Conservation (phyloP, 2,888 invertebrate genomes). For the Platypus cylindrus region DNA sequence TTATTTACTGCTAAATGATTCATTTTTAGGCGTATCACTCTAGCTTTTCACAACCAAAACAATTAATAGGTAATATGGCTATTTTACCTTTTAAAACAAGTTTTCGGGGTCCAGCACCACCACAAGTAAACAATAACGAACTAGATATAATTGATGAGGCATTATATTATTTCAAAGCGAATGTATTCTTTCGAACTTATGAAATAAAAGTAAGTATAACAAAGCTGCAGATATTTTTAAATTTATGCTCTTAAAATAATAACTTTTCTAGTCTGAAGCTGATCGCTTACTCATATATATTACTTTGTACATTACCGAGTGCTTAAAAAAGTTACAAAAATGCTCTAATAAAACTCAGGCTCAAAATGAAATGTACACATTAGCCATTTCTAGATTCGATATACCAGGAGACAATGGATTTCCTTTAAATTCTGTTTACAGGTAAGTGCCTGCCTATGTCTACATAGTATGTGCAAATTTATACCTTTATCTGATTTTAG, state of each 20-base stretch:
- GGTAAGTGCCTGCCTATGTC: constrained; percentile 11
- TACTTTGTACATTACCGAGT: constrained; percentile 95
- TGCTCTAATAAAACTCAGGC: constrained; percentile 83
- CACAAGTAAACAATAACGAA: constrained; percentile 51
- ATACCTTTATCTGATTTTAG: no score
- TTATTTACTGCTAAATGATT: no score
- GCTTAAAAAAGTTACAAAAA: constrained; percentile 85
- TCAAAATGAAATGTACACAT: constrained; percentile 88
- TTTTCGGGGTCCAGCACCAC: constrained; percentile 88
- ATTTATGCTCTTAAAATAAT: constrained; percentile 1
- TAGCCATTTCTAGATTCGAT: constrained; percentile 90
- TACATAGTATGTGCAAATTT: no score
- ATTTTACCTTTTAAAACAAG: constrained; percentile 82
- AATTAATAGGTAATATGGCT: constrained; percentile 83
- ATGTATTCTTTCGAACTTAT: constrained; percentile 97
- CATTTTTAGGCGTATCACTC: constrained; percentile 87
- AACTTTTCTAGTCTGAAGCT: constrained; percentile 74
- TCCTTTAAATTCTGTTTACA: constrained; percentile 40
- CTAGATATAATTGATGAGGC: constrained; percentile 94
- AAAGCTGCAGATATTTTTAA: background rate
- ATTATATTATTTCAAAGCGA: constrained; percentile 93
- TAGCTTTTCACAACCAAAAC: constrained; percentile 59
- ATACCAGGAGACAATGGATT: constrained; percentile 93
- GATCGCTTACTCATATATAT: constrained; percentile 95
- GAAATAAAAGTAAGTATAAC: constrained; percentile 73